Base-by-base conservation (phyloP, 2,888 invertebrate genomes). In the Sarcophaga caerulescens region DNA sequence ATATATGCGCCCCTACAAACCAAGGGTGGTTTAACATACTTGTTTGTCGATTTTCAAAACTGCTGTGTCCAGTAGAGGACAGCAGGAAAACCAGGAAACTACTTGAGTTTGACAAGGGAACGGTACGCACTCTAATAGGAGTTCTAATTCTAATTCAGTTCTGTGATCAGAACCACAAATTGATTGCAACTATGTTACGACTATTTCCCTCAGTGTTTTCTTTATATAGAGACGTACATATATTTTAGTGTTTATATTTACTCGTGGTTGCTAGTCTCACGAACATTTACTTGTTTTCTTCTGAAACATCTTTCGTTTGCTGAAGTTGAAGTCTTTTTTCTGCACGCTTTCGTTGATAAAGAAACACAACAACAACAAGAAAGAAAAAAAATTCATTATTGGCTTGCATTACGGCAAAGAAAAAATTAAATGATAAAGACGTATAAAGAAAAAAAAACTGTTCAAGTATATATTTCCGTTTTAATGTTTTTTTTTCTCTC, bases 381-480 rank as follows among this genome's bases (percentile, higher is more conserved):
- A 52, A 12, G 1, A 52, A 52, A 14, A 52, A 14, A 52, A 52
- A 47, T 35, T 35, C 52, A 52, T 52, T 52, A 52, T 17, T 52
- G 4, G 17, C 47, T 62, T 69, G 52, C 52, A 75, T 75, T 75
- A 52, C 47, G 60, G 21, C n/a, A 71, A 44, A 23, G 19, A 73
- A 44, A 25, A 65, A 70, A 35, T 35, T 2, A 35, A 62, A 81
- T 52, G 19, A 81, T 52, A 14, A 75, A 81, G 57, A 52, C 52
- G 17, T 35, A 21, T 60, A 21, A 62, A n/a, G 11, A 47, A 17
- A 57, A 45, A 82, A 57, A 44, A 70, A 70, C n/a, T 57, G 47
- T 65, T 66, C 25, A 74, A 79, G 21, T 80, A 68, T 81, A 14
- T 66, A 81, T 80, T 85, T 85, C 76, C 85, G 70, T 76, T 85